A percentile compares a stretch with the other conserved stretches of the same genome.
phyloP scores from a whole-genome alignment of 2,113 vertebrate genomes.

The Carassius auratus region DNA sequence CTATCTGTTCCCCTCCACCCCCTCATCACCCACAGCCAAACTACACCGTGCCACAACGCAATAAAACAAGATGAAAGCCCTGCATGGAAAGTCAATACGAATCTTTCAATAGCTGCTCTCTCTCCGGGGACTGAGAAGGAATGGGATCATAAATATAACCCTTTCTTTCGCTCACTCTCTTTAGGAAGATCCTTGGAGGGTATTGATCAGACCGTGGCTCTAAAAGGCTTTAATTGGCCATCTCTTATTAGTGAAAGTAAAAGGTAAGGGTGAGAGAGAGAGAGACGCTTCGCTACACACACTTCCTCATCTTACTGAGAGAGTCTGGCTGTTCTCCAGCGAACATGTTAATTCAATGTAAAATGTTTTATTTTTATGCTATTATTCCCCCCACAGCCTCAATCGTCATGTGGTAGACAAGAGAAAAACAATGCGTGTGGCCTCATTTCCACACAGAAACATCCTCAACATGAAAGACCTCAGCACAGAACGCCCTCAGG shows the following conservation, averaged over 20 bases:
- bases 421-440: conserved; percentile 6
- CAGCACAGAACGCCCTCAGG: not conserved
- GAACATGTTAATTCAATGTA: conserved; percentile 13
- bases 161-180: conserved; percentile 22
- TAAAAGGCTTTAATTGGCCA: conserved; percentile 57
- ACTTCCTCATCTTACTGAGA: not conserved
- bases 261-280: conserved; percentile 3
- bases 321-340: too few species aligned
- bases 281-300: not conserved
- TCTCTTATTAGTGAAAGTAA: conserved; percentile 48
- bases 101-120: conserved; percentile 54
- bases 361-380: conserved; percentile 15
- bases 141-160: conserved; percentile 62
- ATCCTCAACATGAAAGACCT: not conserved
- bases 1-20: conserved; percentile 26
- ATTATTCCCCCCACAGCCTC: conserved; percentile 5
- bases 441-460: conserved; percentile 26
- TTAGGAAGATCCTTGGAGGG: conserved; percentile 26
- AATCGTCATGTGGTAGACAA: not conserved
- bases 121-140: conserved; percentile 53
- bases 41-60: conserved; percentile 52
- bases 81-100: conserved; percentile 58
- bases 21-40: conserved; percentile 6
- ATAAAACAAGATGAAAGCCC: conserved; percentile 64
- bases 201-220: conserved; percentile 50